Base-by-base conservation (phyloP, 2,888 invertebrate species). In the Temnothorax rugatulus region DNA sequence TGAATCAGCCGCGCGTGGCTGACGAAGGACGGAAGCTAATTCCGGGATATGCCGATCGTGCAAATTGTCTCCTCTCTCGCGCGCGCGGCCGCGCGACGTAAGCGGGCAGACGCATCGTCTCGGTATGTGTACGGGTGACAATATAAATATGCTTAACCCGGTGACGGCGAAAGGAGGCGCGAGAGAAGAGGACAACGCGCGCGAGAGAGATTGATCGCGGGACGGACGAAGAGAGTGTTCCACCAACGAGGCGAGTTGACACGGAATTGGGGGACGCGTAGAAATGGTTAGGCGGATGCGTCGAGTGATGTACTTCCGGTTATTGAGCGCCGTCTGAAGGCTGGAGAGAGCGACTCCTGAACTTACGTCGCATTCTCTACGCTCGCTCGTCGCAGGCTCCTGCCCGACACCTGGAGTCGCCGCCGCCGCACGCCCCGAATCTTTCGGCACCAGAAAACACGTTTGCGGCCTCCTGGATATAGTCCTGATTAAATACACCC, bases 201-300 rank as follows among this genome's bases (percentile, higher is more conserved):
- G 73, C 29, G 29, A 29, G 29, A 21, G 57, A 64, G 82, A 57
- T 52, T 41, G 41, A 66, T 41, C 59, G 73, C 63, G 81, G 29
- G 69, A 44, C 25, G 41, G 66, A 84, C 64, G 61, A 71, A 66
- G 69, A 84, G 83, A 84, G 76, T 25, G 75, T 61, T 38, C 34
- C 87, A 88, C 85, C 89, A 89, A 90, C 89, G 88, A 89, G 82
- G 63, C 84, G 86, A 87, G 87, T 88, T 91, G 92, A 93, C 91
- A 92, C 90, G 91, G 92, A 93, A 93, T 93, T 92, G 91, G 93
- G 93, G 93, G 93, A 92, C 92, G 91, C 86, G 93, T 91, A 81
- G 79, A 94, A 93, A 93, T 93, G 92, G 92, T 93, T 92, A 94
- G 92, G 92, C 94, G 94, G 94, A 95, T 94, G 94, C 92, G 94